phyloP scores from a whole-genome alignment of 2,113 vertebrate species.

The Electrona antarctica region DNA sequence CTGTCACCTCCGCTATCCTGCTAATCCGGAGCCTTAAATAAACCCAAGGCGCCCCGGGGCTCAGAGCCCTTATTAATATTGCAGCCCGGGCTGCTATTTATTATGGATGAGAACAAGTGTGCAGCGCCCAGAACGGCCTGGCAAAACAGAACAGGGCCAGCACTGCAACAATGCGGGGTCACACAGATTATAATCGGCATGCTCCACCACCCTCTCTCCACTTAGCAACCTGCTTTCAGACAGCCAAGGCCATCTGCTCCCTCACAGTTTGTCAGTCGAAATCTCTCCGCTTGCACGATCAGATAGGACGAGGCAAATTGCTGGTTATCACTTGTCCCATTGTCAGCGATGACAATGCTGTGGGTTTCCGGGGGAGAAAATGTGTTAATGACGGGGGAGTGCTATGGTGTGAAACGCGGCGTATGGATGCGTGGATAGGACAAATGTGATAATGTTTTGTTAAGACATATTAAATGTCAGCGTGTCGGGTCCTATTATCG shows the following conservation, averaged over 20 bases:
- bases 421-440: neutral
- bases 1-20: conserved; percentile 62
- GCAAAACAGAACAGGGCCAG: conserved; percentile 64
- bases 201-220: conserved; percentile 12
- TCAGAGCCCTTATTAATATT: conserved; percentile 75
- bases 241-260: conserved; percentile 14
- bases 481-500: conserved; percentile 24
- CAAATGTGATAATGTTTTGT: neutral
- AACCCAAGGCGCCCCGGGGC: conserved; percentile 58
- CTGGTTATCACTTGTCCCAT: conserved; percentile 7
- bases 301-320: conserved; percentile 9
- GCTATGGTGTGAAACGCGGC: conserved; percentile 8
- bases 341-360: neutral
- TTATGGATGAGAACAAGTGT: conserved; percentile 82
- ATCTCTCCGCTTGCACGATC: conserved; percentile 9
- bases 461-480: conserved; percentile 39
- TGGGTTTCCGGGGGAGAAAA: neutral
- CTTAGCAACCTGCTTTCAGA: conserved; percentile 29
- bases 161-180: conserved; percentile 67
- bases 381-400: conserved; percentile 6
- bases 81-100: conserved; percentile 68
- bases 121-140: conserved; percentile 65
- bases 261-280: neutral
- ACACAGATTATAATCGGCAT: conserved; percentile 59
- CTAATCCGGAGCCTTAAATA: conserved; percentile 73